A percentile compares a stretch with the other conserved stretches of the same genome.
phyloP scores from a whole-genome alignment of 2,888 invertebrate genomes.

The Hyalella azteca region DNA sequence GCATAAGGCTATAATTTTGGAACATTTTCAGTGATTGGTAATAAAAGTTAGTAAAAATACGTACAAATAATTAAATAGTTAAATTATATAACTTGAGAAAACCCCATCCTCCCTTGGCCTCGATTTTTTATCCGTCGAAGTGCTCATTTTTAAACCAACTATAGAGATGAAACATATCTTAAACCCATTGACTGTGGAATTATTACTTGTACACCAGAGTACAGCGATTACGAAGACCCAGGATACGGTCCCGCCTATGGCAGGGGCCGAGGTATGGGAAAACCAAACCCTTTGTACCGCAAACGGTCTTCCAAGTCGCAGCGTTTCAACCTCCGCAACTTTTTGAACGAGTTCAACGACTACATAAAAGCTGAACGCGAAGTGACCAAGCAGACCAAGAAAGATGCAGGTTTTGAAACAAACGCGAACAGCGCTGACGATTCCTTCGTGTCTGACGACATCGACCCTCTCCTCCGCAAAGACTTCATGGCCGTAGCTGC shows the following conservation, averaged over 20 bases:
- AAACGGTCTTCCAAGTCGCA: not conserved
- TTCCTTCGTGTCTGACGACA: not conserved
- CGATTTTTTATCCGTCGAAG: too few species aligned
- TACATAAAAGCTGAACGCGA: constrained; percentile 25
- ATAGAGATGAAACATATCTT: too few species aligned
- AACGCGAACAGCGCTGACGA: not conserved
- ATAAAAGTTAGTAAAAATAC: too few species aligned
- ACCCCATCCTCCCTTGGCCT: too few species aligned
- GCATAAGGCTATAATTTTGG: too few species aligned
- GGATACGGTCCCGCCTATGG: not conserved
- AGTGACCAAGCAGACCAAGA: not conserved
- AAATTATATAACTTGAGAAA: too few species aligned
- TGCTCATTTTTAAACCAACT: too few species aligned
- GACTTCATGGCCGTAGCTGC: constrained; percentile 10
- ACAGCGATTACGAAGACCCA: not conserved
- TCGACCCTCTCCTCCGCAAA: constrained; percentile 15
- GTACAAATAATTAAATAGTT: too few species aligned
- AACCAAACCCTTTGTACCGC: not conserved
- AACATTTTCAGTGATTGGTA: too few species aligned
- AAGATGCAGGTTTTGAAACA: not conserved
- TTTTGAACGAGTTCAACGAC: constrained; percentile 23
- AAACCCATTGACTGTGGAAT: too few species aligned
- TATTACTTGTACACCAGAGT: not conserved
- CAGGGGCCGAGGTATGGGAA: not conserved
- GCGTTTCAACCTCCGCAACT: constrained; percentile 19